Evolutionary conservation across 2,888 invertebrate species (phyloP).

Genomic region (Troides oblongomaculatus): DNA sequence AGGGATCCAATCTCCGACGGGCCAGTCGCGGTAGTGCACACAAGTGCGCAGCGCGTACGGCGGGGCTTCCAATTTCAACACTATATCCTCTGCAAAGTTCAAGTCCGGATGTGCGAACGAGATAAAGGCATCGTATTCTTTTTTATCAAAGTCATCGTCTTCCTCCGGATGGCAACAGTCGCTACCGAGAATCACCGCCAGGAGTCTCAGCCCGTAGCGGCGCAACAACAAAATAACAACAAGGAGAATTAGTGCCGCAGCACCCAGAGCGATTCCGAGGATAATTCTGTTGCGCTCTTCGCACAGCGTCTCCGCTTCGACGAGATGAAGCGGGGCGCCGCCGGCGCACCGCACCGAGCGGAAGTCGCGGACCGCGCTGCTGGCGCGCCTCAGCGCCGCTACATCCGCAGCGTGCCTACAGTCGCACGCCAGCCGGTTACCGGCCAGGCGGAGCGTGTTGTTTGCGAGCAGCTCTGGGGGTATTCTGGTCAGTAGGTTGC

Average conservation of each 20-base stretch:
- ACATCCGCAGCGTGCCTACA: conserved; percentile 37
- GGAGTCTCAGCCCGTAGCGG: conserved; percentile 36
- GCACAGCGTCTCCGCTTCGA: conserved; percentile 39
- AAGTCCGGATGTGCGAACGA: conserved; percentile 89
- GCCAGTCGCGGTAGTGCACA: conserved; percentile 65
- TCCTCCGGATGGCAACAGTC: conserved; percentile 34
- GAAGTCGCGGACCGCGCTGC: conserved; percentile 32
- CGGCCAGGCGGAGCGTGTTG: conserved; percentile 23
- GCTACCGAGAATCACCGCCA: conserved; percentile 36
- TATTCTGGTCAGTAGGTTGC: no score
- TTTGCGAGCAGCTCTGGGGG: neutral
- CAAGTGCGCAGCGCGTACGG: conserved; percentile 75
- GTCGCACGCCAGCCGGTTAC: conserved; percentile 30
- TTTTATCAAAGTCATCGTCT: conserved; percentile 36
- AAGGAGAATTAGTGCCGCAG: conserved; percentile 20
- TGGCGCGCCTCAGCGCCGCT: conserved; percentile 35
- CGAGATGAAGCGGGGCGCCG: conserved; percentile 22
- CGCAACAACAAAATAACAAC: conserved; percentile 26
- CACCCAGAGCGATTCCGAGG: conserved; percentile 31
- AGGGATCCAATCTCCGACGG: conserved; percentile 71
- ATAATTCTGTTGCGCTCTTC: conserved; percentile 32
- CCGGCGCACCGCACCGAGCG: conserved; percentile 30
- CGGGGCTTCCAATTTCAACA: conserved; percentile 81
- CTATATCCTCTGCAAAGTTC: conserved; percentile 81
- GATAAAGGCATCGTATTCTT: conserved; percentile 88